These are phyloP conservation scores for Exocentrus adspersus DNA, from an alignment of 2,888 invertebrate genomes.

Conservation along the genomic window DNA sequence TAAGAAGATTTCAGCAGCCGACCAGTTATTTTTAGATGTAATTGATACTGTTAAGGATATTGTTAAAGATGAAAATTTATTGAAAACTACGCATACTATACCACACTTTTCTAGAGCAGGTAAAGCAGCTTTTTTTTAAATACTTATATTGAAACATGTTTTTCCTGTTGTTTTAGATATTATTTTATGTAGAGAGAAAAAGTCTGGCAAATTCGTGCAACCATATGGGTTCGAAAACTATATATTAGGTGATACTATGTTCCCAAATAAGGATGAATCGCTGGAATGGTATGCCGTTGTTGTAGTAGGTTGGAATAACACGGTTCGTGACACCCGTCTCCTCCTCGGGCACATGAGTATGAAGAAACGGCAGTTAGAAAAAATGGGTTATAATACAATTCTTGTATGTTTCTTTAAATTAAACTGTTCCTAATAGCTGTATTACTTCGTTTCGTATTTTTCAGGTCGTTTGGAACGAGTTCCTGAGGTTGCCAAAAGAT, in stretches of 20 bases:
- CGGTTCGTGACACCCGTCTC: constrained; percentile 64
- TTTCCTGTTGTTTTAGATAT: constrained; percentile 50
- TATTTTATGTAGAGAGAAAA: constrained; percentile 61
- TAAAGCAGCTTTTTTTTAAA: constrained; percentile 56
- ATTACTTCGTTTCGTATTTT: constrained; percentile 24
- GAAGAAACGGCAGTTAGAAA: constrained; percentile 72
- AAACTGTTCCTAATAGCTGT: not conserved
- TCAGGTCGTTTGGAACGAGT: constrained; percentile 52
- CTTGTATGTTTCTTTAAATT: constrained; percentile 64
- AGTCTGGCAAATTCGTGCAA: constrained; percentile 65
- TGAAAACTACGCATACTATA: constrained; percentile 70
- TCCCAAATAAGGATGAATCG: constrained; percentile 43
- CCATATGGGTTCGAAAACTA: constrained; percentile 64
- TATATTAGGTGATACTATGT: constrained; percentile 65
- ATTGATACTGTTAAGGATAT: constrained; percentile 64
- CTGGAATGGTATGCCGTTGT: constrained; percentile 69
- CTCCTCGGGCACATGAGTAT: constrained; percentile 70
- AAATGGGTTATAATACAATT: constrained; percentile 69
- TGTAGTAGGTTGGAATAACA: constrained; percentile 71
- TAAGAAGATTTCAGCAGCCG: constrained; percentile 68
- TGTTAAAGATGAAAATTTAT: constrained; percentile 66
- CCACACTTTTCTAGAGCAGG: constrained; percentile 75
- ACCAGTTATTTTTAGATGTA: constrained; percentile 70
- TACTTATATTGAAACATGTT: not conserved
- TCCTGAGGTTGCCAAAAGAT: constrained; percentile 36